phyloP scores from a whole-genome alignment of 2,888 invertebrate genomes.

The Calameuta pallipes region DNA sequence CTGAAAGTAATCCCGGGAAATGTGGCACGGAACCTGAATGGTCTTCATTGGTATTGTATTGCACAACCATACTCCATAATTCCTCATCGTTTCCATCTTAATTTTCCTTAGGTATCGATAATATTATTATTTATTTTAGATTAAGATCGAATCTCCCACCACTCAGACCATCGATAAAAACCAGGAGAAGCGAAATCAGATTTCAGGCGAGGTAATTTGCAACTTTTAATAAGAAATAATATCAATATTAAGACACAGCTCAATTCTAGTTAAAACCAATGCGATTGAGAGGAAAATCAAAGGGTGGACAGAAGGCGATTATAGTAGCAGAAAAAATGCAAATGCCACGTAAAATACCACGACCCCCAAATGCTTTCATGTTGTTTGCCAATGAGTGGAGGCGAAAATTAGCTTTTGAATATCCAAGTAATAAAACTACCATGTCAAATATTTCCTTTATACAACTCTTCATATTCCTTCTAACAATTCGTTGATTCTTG shows the following conservation, averaged over 20 bases:
- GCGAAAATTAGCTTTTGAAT: slow-evolving; percentile 63
- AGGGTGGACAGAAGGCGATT: slow-evolving; percentile 11
- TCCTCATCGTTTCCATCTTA: not conserved
- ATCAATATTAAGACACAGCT: not conserved
- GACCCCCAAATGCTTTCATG: slow-evolving; percentile 70
- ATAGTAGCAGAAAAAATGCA: slow-evolving; percentile 9
- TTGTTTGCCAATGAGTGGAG: slow-evolving; percentile 69
- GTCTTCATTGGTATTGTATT: slow-evolving; percentile 16
- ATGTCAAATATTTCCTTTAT: not conserved
- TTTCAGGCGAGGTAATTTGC: slow-evolving; percentile 2
- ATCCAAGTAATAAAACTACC: slow-evolving; percentile 54
- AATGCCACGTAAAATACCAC: slow-evolving; percentile 54
- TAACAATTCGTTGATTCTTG: slow-evolving; percentile 13
- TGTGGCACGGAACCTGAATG: slow-evolving; percentile 22
- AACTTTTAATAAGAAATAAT: not conserved
- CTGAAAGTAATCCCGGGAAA: slow-evolving; percentile 22
- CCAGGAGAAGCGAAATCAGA: slow-evolving; percentile 7
- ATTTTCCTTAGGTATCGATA: not conserved
- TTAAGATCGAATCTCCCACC: slow-evolving; percentile 57
- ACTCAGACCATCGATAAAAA: slow-evolving; percentile 53
- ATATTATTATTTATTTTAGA: slow-evolving; percentile 32
- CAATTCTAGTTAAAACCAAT: slow-evolving; percentile 10
- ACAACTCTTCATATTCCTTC: not conserved
- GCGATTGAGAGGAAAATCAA: slow-evolving; percentile 15
- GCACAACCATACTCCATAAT: not conserved